Conservation (phyloP, 2,888 invertebrate species). For the Lepidochrysops patricia region DNA sequence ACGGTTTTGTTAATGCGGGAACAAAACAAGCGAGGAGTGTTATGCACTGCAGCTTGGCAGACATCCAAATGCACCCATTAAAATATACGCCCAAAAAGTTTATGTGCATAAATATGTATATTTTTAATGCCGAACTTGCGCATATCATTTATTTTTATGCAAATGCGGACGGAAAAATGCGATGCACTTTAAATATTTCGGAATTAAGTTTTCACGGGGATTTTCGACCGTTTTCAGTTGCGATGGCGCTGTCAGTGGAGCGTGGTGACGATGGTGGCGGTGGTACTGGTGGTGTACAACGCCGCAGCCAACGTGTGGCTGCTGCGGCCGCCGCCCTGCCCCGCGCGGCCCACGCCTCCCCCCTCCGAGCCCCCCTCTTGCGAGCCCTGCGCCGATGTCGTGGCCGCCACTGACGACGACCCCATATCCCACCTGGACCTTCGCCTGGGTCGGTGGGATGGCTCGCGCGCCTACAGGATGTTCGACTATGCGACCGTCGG, state of each 20-base stretch:
- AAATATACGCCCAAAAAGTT: conserved; percentile 3
- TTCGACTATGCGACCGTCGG: conserved; percentile 84
- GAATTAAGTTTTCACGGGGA: not conserved
- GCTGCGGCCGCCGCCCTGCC: conserved; percentile 46
- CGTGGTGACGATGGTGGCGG: conserved; percentile 77
- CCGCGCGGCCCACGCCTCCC: conserved; percentile 32
- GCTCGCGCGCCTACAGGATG: conserved; percentile 78
- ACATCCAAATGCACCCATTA: not conserved
- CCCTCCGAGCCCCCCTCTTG: conserved; percentile 45
- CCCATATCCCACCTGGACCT: conserved; percentile 77
- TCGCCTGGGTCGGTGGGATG: conserved; percentile 83
- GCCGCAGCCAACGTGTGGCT: conserved; percentile 61
- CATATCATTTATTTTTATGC: not conserved
- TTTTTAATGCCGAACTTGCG: not conserved
- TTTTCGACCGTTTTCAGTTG: conserved; percentile 40
- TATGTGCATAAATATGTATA: not conserved
- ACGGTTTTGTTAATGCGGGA: not conserved
- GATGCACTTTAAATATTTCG: not conserved
- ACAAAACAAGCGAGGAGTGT: not conserved
- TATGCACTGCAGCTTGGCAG: conserved; percentile 4
- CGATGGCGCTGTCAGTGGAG: conserved; percentile 79
- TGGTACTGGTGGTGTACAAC: conserved; percentile 77
- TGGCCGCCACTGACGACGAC: conserved; percentile 48
- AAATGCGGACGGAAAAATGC: not conserved
- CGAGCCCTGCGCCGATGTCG: conserved; percentile 52